A percentile compares a stretch with the other conserved stretches of the same genome.
Conservation (phyloP, 2,797 vertebrate species). For the Dipus sagitta region DNA sequence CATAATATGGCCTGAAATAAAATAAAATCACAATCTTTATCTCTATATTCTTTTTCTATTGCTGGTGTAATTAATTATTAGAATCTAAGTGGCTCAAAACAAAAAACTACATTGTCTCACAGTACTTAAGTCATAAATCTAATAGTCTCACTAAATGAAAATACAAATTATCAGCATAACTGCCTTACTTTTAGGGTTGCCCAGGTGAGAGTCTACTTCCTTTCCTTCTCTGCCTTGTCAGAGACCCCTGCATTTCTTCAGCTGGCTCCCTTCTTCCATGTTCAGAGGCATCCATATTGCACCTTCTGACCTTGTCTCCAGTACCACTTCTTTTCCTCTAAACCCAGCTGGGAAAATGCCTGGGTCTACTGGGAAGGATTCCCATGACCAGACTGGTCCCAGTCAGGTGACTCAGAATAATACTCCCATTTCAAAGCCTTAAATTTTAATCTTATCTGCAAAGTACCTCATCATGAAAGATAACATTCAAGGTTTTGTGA, state of each 20-base stretch:
- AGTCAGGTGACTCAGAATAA: neutral
- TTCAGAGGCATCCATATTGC: neutral
- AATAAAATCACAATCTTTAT: slow-evolving; percentile 26
- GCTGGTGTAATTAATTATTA: slow-evolving; percentile 32
- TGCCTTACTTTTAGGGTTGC: neutral
- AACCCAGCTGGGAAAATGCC: neutral
- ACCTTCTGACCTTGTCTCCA: neutral
- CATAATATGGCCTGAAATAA: slow-evolving; percentile 31
- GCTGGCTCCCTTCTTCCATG: neutral
- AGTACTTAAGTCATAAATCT: neutral
- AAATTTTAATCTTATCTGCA: neutral
- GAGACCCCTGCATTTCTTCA: neutral
- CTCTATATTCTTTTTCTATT: neutral
- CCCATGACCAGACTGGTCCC: neutral
- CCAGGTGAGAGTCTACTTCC: neutral
- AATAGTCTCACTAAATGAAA: neutral
- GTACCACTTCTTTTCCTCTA: neutral
- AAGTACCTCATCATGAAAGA: slow-evolving; percentile 5
- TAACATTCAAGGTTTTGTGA: neutral
- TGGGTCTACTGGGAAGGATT: neutral
- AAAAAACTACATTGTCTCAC: neutral
- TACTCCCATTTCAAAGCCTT: neutral
- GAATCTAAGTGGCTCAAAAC: neutral
- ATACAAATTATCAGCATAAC: neutral
- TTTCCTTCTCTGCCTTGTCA: neutral